phyloP scores from a whole-genome alignment of 2,113 vertebrate species.

The Opisthocomus hoazin region DNA sequence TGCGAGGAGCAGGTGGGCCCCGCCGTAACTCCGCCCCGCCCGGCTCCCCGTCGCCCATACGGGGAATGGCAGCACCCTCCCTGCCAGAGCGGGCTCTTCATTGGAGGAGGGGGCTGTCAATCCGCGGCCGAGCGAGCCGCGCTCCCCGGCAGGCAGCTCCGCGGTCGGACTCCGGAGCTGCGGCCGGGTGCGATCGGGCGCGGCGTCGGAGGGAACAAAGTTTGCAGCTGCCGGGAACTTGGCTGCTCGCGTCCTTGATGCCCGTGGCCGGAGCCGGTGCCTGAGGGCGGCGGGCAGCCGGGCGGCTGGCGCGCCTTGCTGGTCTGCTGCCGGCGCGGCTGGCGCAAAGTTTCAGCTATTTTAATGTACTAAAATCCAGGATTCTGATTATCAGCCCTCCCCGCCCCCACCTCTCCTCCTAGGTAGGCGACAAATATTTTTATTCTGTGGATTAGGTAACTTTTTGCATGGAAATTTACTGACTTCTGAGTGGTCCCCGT shows the following conservation, averaged over 20 bases:
- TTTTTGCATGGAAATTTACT: conserved; percentile 41
- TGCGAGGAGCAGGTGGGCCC: conserved; percentile 57
- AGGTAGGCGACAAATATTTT: conserved; percentile 30
- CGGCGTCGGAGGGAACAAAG: conserved; percentile 58
- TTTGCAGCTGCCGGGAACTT: conserved; percentile 33
- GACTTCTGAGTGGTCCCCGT: neutral
- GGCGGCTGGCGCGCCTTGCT: neutral
- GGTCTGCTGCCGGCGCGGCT: neutral
- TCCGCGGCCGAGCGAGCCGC: conserved; percentile 30
- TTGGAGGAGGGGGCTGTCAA: conserved; percentile 63
- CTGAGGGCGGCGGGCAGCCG: neutral
- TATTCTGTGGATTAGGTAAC: neutral
- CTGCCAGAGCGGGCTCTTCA: neutral
- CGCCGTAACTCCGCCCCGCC: conserved; percentile 37
- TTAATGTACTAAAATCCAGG: neutral
- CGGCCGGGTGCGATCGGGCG: conserved; percentile 38
- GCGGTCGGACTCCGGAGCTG: neutral
- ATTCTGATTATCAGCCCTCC: neutral
- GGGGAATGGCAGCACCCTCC: neutral
- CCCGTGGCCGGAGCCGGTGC: neutral
- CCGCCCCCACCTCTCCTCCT: conserved; percentile 24
- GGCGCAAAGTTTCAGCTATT: conserved; percentile 34
- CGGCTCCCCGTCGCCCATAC: conserved; percentile 20
- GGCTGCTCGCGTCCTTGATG: neutral
- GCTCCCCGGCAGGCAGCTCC: neutral